These are phyloP conservation scores for Arctopsyche grandis DNA, from an alignment of 1,140 invertebrate species.

Conservation along the genomic window DNA sequence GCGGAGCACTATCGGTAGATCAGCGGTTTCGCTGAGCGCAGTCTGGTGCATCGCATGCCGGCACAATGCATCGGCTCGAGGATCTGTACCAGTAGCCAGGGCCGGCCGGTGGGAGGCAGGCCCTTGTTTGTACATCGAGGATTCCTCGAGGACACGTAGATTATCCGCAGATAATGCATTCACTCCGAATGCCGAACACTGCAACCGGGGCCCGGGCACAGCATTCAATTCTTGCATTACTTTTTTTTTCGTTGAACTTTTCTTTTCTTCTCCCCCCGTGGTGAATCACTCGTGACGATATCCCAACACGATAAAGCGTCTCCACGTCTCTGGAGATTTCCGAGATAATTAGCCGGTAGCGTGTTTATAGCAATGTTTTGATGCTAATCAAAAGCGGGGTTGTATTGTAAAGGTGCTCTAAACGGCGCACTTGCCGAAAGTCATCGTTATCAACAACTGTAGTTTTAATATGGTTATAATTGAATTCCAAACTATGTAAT, in stretches of 20 bases:
- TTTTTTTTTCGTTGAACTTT: background rate
- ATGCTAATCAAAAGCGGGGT: constrained; percentile 10
- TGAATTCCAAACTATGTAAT: no score
- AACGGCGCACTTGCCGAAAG: no score
- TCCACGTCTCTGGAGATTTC: background rate
- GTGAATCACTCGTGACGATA: constrained; percentile 16
- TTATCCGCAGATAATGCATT: constrained; percentile 38
- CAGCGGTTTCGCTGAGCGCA: background rate
- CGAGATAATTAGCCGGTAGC: constrained; percentile 30
- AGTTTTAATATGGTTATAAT: no score
- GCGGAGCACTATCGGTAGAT: constrained; percentile 30
- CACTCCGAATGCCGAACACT: constrained; percentile 28
- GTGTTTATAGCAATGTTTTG: constrained; percentile 13
- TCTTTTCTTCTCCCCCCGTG: background rate
- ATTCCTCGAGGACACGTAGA: constrained; percentile 29
- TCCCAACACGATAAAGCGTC: background rate
- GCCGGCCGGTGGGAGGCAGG: constrained; percentile 8
- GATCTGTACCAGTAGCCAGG: constrained; percentile 7
- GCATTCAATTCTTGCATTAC: background rate
- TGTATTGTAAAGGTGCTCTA: no score
- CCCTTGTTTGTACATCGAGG: constrained; percentile 21
- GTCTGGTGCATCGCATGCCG: constrained; percentile 6
- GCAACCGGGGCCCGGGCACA: background rate
- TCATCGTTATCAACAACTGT: no score
- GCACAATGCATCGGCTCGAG: background rate